These are phyloP conservation scores for Coboldia fuscipes DNA, from an alignment of 1,140 invertebrate genomes.

Conservation along the genomic window DNA sequence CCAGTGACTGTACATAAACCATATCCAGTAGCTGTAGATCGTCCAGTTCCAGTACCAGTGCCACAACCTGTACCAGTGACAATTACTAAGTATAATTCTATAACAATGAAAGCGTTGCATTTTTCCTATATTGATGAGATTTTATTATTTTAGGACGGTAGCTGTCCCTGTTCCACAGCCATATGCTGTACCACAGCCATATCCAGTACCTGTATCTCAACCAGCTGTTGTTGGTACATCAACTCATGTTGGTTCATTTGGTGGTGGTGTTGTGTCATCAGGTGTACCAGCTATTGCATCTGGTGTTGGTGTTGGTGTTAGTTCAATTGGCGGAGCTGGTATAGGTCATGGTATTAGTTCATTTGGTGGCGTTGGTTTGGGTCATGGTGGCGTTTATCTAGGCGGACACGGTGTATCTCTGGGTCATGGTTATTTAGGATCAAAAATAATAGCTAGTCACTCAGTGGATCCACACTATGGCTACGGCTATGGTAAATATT, in stretches of 20 bases:
- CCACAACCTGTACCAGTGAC: slow-evolving; percentile 22
- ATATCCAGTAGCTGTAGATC: slow-evolving; percentile 22
- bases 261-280: not conserved
- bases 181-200: slow-evolving; percentile 21
- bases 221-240: slow-evolving; percentile 16
- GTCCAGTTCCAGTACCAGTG: slow-evolving; percentile 22
- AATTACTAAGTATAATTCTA: slow-evolving; percentile 15
- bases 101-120: too few species aligned
- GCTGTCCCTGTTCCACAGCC: slow-evolving; percentile 21
- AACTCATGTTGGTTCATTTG: not conserved
- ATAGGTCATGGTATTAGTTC: not conserved
- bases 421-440: not conserved
- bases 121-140: not conserved
- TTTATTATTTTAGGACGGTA: slow-evolving; percentile 6
- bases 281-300: not conserved
- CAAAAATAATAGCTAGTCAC: not conserved
- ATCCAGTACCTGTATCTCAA: slow-evolving; percentile 22
- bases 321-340: not conserved
- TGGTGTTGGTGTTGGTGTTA: not conserved
- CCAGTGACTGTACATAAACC: slow-evolving; percentile 21
- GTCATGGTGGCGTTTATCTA: not conserved
- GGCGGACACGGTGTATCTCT: not conserved
- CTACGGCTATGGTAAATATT: not conserved
- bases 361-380: not conserved
- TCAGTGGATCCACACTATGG: not conserved